Conservation (phyloP, 1,140 invertebrate species). For the Panagrolaimus sp. region DNA sequence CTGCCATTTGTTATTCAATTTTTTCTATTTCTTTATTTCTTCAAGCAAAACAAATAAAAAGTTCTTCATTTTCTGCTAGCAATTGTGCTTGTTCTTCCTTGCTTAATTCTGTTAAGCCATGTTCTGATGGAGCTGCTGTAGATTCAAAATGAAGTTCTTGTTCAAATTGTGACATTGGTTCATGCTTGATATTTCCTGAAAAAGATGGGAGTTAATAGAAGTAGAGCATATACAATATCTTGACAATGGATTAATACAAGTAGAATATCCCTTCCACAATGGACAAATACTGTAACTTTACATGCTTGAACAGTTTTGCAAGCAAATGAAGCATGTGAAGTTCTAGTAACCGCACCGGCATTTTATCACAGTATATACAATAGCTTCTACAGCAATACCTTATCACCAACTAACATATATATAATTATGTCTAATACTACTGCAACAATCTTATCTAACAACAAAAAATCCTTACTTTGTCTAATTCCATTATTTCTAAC, state of each 20-base stretch:
- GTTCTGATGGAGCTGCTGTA: background rate
- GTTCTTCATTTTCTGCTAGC: slow-evolving; percentile 38
- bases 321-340: too few species aligned
- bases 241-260: too few species aligned
- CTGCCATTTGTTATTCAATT: slow-evolving; percentile 78
- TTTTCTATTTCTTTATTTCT: slow-evolving; percentile 40
- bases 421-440: too few species aligned
- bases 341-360: too few species aligned
- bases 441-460: too few species aligned
- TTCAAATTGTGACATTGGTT: background rate
- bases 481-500: background rate
- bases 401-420: too few species aligned
- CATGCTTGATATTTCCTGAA: background rate
- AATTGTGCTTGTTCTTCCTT: slow-evolving; percentile 40
- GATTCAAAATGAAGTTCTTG: background rate
- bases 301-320: too few species aligned
- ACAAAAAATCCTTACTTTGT: background rate
- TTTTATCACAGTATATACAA: too few species aligned
- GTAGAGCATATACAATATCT: background rate
- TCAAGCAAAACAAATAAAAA: slow-evolving; percentile 40
- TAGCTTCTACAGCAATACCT: too few species aligned
- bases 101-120: background rate
- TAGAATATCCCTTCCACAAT: too few species aligned
- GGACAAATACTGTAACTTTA: too few species aligned
- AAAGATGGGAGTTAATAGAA: background rate